phyloP scores from a whole-genome alignment of 1,140 invertebrate species.

The Rhagoletis pomonella region DNA sequence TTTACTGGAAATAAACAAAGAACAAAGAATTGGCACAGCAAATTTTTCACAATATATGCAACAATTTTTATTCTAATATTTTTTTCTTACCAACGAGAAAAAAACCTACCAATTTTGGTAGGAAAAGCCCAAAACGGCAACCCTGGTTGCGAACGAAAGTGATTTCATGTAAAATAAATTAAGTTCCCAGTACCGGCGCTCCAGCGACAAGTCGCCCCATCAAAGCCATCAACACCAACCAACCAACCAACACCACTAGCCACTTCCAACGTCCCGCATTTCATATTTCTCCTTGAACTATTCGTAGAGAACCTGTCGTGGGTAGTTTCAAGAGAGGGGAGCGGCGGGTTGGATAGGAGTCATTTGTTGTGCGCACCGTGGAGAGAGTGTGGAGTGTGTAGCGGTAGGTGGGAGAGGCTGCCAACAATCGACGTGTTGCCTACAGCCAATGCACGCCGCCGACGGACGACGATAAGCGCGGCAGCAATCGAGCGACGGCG shows the following conservation, averaged over 20 bases:
- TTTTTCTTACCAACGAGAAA: too few relatives aligned
- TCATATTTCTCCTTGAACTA: too few relatives aligned
- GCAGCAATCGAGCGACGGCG: neutral
- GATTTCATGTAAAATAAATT: conserved; percentile 34
- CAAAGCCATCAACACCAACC: neutral
- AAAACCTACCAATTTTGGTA: too few relatives aligned
- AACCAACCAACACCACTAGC: neutral
- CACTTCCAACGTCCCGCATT: too few relatives aligned
- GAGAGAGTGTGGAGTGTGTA: neutral
- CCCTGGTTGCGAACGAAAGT: conserved; percentile 33
- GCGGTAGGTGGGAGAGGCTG: neutral
- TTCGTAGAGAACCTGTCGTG: neutral
- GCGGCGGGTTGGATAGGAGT: too few relatives aligned
- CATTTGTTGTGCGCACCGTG: neutral
- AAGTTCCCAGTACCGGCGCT: conserved; percentile 5
- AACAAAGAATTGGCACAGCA: too few relatives aligned
- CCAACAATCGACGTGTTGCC: conserved; percentile 21
- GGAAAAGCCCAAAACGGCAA: too few relatives aligned
- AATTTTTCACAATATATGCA: too few relatives aligned
- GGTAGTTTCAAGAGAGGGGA: neutral
- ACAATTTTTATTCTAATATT: too few relatives aligned
- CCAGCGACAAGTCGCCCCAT: conserved; percentile 30
- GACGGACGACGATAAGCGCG: neutral
- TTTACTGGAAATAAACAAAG: too few relatives aligned
- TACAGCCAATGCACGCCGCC: conserved; percentile 18